Conservation (phyloP, 1,140 invertebrate species). For the Papilio polytes region DNA sequence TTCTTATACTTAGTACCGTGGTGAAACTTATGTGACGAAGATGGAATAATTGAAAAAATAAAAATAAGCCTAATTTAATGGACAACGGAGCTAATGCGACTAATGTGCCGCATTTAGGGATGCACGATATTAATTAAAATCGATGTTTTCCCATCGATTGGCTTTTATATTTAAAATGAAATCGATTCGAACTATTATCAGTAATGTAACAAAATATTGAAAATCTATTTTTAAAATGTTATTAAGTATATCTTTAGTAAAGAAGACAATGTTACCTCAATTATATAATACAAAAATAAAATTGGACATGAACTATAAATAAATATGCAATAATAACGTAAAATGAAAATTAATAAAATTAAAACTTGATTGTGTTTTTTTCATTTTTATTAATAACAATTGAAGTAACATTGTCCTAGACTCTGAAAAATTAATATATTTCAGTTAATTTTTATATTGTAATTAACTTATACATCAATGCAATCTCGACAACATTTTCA, state of each 20-base stretch:
- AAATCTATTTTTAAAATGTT: neutral
- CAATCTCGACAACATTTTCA: neutral
- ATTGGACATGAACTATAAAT: slow-evolving; percentile 29
- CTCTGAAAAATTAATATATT: no score
- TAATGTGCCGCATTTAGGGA: neutral
- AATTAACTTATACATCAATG: neutral
- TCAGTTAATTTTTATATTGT: no score
- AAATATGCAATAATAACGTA: slow-evolving; percentile 14
- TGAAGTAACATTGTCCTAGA: neutral
- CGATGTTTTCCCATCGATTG: neutral
- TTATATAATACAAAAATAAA: neutral
- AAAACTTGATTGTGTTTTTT: slow-evolving; percentile 33
- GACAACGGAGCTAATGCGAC: slow-evolving; percentile 47
- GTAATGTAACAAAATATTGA: no score
- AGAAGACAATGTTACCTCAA: neutral
- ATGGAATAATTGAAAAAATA: slow-evolving; percentile 56
- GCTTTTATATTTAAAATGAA: neutral
- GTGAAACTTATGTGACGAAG: slow-evolving; percentile 56
- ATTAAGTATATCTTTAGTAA: neutral
- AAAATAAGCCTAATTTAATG: slow-evolving; percentile 64
- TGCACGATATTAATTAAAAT: neutral
- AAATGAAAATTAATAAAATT: slow-evolving; percentile 31
- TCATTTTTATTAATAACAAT: neutral
- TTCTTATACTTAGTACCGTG: slow-evolving; percentile 68
- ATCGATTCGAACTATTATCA: neutral